Evolutionary conservation across 2,113 vertebrate genomes (phyloP).

Genomic region (Apteryx owenii): DNA sequence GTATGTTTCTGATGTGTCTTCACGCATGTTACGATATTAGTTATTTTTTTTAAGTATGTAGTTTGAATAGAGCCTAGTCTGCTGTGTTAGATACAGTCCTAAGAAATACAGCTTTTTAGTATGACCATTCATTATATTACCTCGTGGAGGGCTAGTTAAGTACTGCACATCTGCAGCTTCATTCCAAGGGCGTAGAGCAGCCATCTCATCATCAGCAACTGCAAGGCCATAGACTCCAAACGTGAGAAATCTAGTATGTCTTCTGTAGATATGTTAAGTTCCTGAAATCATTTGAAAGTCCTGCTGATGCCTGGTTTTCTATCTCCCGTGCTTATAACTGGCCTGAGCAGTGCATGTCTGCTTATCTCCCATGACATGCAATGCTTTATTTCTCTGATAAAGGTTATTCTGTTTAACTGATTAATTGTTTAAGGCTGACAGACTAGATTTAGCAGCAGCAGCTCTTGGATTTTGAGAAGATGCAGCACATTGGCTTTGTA

Average conservation of each 20-base stretch:
- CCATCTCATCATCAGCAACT: neutral
- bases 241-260: neutral
- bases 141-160: neutral
- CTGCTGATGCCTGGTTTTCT: neutral
- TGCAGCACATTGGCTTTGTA: neutral
- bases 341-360: neutral
- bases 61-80: neutral
- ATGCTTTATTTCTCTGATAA: slow-evolving; percentile 10
- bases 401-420: neutral
- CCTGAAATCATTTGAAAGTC: neutral
- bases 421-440: slow-evolving; percentile 8
- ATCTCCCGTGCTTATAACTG: neutral
- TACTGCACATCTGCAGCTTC: neutral
- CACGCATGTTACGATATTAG: neutral
- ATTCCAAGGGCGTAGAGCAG: neutral
- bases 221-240: neutral
- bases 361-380: neutral
- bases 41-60: neutral
- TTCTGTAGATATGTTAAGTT: neutral
- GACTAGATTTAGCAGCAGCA: neutral
- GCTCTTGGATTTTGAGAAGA: slow-evolving; percentile 17
- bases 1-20: neutral
- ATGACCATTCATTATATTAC: neutral
- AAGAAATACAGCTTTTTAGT: neutral
- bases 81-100: neutral